phyloP scores from a whole-genome alignment of 2,113 vertebrate genomes.

The Guaruba guarouba region DNA sequence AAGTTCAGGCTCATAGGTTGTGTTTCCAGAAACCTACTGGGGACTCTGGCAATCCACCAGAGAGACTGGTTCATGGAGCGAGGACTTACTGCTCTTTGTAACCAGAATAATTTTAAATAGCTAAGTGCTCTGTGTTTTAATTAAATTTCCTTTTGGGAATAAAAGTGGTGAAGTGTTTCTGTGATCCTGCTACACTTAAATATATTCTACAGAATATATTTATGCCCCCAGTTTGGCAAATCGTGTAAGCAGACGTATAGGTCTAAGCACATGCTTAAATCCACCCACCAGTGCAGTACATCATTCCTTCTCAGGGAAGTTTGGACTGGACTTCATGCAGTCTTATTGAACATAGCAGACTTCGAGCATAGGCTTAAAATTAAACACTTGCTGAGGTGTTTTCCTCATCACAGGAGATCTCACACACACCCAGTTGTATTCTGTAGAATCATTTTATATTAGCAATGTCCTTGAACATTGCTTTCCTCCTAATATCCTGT shows the following conservation, averaged over 20 bases:
- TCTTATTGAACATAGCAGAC: not conserved
- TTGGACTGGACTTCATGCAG: not conserved
- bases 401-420: not conserved
- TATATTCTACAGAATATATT: not conserved
- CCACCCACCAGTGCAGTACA: not conserved
- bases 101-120: not conserved
- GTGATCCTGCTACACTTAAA: not conserved
- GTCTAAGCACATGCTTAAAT: not conserved
- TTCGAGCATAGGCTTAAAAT: not conserved
- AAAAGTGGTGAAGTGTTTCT: conserved; percentile 1
- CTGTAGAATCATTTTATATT: not conserved
- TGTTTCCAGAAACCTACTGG: not conserved
- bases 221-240: not conserved
- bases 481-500: not conserved
- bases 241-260: not conserved
- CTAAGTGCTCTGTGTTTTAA: not conserved
- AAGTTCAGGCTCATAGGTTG: not conserved
- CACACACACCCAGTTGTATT: not conserved
- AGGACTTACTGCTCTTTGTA: not conserved
- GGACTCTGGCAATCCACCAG: not conserved
- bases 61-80: not conserved
- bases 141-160: conserved; percentile 3
- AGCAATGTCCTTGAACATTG: not conserved
- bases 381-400: not conserved
- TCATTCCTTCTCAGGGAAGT: not conserved